phyloP scores from a whole-genome alignment of 2,797 vertebrate genomes.

The Anas acuta region DNA sequence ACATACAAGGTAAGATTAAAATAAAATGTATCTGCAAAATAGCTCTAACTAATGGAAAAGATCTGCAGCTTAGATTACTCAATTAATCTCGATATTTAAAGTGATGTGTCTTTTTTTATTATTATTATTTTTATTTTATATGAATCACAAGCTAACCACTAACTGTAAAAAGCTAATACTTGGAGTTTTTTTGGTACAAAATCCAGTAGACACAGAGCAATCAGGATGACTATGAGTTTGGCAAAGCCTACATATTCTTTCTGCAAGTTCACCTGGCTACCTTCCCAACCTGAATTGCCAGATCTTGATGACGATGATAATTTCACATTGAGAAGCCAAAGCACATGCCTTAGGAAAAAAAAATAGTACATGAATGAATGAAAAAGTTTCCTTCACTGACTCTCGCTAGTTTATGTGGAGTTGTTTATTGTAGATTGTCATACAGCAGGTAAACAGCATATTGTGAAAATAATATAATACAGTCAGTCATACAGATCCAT shows the following conservation, averaged over 20 bases:
- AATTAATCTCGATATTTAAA: background rate
- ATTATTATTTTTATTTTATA: background rate
- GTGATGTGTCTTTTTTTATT: too few relatives aligned
- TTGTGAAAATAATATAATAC: background rate
- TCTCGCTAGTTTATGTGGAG: background rate
- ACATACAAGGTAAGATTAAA: background rate
- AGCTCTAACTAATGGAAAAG: background rate
- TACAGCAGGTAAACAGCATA: background rate
- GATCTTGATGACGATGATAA: background rate
- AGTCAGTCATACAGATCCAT: background rate
- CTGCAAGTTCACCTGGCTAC: background rate
- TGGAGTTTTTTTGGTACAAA: background rate
- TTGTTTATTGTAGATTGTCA: background rate
- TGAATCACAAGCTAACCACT: background rate
- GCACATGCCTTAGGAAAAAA: background rate
- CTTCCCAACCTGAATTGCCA: background rate
- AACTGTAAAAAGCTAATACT: background rate
- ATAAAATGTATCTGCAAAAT: background rate
- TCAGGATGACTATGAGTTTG: background rate
- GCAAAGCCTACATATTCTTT: background rate
- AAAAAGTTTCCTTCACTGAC: background rate
- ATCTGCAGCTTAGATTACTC: background rate
- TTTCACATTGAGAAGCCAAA: slow-evolving; percentile 3
- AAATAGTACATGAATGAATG: background rate
- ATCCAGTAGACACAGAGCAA: background rate